Percentiles rank a stretch among this genome's conserved stretches.
Conservation (phyloP, 35 echinoderm and acorn worm genomes). For the Antedon bifida region DNA sequence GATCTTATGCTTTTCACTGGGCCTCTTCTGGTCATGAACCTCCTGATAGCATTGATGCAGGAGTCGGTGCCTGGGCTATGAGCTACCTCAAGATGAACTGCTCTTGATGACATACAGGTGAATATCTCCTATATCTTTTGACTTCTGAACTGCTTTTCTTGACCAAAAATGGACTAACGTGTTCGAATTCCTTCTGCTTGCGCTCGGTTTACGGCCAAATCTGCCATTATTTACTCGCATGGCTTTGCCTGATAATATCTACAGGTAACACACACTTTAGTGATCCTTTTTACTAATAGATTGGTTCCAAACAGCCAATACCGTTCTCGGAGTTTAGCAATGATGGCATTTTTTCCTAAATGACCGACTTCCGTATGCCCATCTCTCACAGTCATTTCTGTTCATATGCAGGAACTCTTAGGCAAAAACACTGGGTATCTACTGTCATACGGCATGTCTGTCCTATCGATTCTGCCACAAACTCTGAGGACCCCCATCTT, state of each 20-base stretch:
- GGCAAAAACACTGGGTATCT: background rate
- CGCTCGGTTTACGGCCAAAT: background rate
- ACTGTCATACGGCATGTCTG: background rate
- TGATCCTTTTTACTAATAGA: background rate
- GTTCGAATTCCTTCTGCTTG: background rate
- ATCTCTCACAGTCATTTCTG: background rate
- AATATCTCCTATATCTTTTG: background rate
- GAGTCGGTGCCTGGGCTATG: background rate
- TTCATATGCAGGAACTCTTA: background rate
- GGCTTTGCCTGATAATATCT: background rate
- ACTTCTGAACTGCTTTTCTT: background rate
- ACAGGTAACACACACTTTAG: background rate
- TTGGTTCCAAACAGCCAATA: background rate
- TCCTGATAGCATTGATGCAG: background rate
- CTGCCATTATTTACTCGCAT: background rate
- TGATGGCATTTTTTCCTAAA: background rate
- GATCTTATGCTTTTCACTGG: background rate
- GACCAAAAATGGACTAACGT: background rate
- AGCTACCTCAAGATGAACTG: background rate
- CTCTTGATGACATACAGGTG: background rate
- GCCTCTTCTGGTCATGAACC: background rate
- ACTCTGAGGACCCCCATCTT: background rate
- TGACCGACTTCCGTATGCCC: background rate
- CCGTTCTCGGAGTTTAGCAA: background rate
- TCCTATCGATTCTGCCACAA: slow-evolving; percentile 6